Percentiles rank a stretch among this genome's conserved stretches.
phyloP scores from a whole-genome alignment of 2,888 invertebrate genomes.

The Lasioglossum oenotherae region DNA sequence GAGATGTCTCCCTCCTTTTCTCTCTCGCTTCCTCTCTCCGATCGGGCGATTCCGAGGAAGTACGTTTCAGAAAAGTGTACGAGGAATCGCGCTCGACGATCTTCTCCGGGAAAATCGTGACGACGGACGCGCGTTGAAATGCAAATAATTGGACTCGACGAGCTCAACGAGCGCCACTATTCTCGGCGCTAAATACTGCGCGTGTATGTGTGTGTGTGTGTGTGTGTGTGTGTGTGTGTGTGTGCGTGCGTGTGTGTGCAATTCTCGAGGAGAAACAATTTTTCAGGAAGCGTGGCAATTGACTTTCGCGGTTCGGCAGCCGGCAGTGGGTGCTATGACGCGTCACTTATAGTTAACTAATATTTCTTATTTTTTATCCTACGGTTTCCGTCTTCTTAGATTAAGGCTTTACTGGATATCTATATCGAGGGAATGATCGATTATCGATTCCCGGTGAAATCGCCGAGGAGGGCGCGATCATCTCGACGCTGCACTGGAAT shows the following conservation, averaged over 20 bases:
- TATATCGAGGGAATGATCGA: conserved; percentile 5
- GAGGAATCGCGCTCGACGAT: background rate
- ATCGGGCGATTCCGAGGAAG: conserved; percentile 34
- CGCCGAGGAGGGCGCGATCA: background rate
- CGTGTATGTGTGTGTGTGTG: background rate
- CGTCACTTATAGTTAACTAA: background rate
- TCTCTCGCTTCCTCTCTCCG: background rate
- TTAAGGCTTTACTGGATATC: no score
- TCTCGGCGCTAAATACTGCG: background rate
- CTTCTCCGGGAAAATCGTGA: background rate
- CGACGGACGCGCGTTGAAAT: background rate
- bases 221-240: background rate
- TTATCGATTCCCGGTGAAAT: background rate
- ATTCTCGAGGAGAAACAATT: background rate
- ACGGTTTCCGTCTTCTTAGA: no score
- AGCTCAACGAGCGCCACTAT: background rate
- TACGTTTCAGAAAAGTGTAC: conserved; percentile 32
- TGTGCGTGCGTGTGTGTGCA: background rate
- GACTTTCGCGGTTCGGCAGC: background rate
- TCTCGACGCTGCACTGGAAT: conserved; percentile 46
- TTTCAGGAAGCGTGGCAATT: background rate
- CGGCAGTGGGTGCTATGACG: background rate
- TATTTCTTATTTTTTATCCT: background rate
- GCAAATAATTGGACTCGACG: background rate
- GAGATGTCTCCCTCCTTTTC: conserved; percentile 29